Evolutionary conservation across 2,113 vertebrate genomes (phyloP), one percentile per base, ranked within the genome.

Genomic region (Scatophagus argus): DNA sequence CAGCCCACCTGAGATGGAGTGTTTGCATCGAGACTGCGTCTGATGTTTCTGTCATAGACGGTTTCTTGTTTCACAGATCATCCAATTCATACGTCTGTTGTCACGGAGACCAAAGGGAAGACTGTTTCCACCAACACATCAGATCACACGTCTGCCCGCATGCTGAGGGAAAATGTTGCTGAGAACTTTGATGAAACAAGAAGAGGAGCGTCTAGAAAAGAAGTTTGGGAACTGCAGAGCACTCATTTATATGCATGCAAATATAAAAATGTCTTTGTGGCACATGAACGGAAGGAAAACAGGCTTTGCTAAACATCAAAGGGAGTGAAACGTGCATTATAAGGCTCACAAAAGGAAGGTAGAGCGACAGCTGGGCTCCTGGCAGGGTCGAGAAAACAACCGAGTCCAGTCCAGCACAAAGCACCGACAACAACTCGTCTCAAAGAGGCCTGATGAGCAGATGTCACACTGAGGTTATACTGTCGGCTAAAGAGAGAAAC

Each of bases 81-180:
- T 12, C 54, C 8, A 52, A 77, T 71, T 77, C 41, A 65, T 61
- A 84, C 67, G 85, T 91, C 82, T 89, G 88, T 87, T 86, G 77
- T 81, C 9, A 63, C 63, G 51, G 68, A 82, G 88, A 88, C 83
- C 84, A 82, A 83, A 88, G 84, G 58, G 49, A 49, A 80, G 60
- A 3, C 36, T 27, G 65, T 61, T 74, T 77, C 90, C 82, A 87
- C 11, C 70, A 43, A 32, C 72, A 38, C 69, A 38, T 87, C 74
- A 47, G 61, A 81, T 83, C 84, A 79, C 80, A 73, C 23, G 36
- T 19, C 81, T 67, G 59, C 41, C 23, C 34, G 38, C 56, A 86
- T 59, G 84, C 31, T 8, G 58, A 70, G 70, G 66, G 58, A 75
- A 65, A 74, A 72, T 0, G 9, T 2, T 5, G 51, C 59, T 70